Evolutionary conservation across 2,888 invertebrate species (phyloP), one percentile per base, ranked within the genome.

Genomic region (Camptogramma bilineatum): DNA sequence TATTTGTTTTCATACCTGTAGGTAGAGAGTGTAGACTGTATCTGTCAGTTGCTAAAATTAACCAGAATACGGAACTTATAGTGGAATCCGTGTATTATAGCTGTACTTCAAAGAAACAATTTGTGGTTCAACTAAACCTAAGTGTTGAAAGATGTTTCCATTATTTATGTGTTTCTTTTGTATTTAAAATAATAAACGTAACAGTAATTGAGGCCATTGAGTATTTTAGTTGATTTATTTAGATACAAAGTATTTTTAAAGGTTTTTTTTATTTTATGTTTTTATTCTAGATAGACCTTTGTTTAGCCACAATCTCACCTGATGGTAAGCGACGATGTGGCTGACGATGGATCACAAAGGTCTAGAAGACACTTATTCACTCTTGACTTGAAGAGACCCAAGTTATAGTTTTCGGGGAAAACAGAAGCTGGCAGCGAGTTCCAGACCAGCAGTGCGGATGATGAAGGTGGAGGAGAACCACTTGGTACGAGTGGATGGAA

Each of bases 41-140:
- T 62, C 21, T 66, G 60, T 63, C 63, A 58, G 42, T 46, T 19
- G 21, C 16, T 53, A n/a, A 61, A 52, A 63, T 66, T 59, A 56
- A 47, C 48, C 50, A 44, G 48, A 39, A 39, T 39, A n/a, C 53
- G 53, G 51, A 65, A 62, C 31, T 9, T 8, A 4, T n/a, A 3
- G 21, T 7, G 44, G 44, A 44, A 44, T 44, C 8, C 7, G 44
- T 16, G 8, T 16, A 17, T 44, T 10, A 1, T 13, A 39, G 28
- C 28, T 28, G 28, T 28, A 39, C 19, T 44, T 42, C 58, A 58
- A 58, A 51, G 39, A 28, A 58, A 42, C 13, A 51, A 44, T 58
- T 56, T 52, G 17, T 34, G 34, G 8, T 50, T 39, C 10, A 31
- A 52, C 8, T 16, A 16, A 17, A 44, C 2, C 17, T 17, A 17